Percentiles rank a stretch among this genome's conserved stretches.
These are phyloP conservation scores for Drosophila bipectinata DNA, from an alignment of 1,140 invertebrate species.

Conservation along the genomic window DNA sequence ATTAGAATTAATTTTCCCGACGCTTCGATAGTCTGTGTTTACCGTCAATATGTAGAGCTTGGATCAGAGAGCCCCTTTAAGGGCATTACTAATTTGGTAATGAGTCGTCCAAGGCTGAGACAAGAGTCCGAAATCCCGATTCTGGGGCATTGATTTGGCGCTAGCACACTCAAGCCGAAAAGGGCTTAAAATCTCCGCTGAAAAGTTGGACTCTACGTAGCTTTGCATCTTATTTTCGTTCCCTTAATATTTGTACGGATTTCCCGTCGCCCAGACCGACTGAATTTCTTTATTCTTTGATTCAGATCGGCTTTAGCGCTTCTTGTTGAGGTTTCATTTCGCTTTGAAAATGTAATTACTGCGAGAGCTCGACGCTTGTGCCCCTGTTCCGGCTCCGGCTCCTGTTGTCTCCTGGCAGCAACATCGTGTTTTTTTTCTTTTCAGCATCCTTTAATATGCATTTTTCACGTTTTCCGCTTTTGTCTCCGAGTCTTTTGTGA, in stretches of 20 bases:
- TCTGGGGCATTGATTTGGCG: not conserved
- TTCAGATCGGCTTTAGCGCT: conserved; percentile 33
- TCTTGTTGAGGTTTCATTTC: conserved; percentile 69
- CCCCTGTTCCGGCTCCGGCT: not conserved
- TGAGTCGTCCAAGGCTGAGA: too few species aligned
- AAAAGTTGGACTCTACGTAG: not conserved
- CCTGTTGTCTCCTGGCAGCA: conserved; percentile 22
- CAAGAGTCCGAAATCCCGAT: not conserved
- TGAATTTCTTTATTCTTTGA: conserved; percentile 27
- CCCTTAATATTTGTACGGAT: conserved; percentile 13
- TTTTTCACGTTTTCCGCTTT: conserved; percentile 61
- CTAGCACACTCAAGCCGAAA: not conserved
- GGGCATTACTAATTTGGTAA: too few species aligned
- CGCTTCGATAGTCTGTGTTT: conserved; percentile 15
- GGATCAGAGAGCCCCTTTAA: not conserved
- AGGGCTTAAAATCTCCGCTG: conserved; percentile 1
- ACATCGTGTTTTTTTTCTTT: conserved; percentile 25
- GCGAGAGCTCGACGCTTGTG: conserved; percentile 17
- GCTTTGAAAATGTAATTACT: conserved; percentile 67
- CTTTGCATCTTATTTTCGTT: conserved; percentile 13
- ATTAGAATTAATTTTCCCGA: conserved; percentile 78
- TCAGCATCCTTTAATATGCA: conserved; percentile 65
- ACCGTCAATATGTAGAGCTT: not conserved
- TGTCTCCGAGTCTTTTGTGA: conserved; percentile 45
- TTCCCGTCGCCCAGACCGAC: not conserved